Base-by-base conservation (phyloP, 1,140 invertebrate genomes). In the Watersipora subatra region DNA sequence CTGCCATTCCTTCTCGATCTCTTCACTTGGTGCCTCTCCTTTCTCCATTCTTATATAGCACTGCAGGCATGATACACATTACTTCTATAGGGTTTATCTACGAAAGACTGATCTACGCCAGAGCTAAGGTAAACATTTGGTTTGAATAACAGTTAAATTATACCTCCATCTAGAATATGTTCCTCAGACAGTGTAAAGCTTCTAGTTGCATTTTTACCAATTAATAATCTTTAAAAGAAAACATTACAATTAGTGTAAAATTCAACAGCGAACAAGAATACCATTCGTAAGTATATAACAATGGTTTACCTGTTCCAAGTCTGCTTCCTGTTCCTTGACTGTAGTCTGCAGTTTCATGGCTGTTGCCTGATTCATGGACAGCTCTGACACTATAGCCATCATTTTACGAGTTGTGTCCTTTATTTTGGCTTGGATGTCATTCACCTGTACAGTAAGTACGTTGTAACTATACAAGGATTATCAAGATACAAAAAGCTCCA, bases 361-460 rank as follows among this genome's bases (percentile, higher is more conserved):
- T 34, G 73, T 72, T 0, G 78, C 78, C 67, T 80, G 77, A 26
- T 78, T 73, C 76, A 81, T 80, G 24, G 78, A 78, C 56, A 81
- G 69, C 68, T 81, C 80, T 1, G 80, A 76, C 19, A 79, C 76
- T 61, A 73, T 67, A 0, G 78, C 75, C 78, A 79, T 80, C 76
- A 80, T 78, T 63, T 80, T 78, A 20, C 76, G 70, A 2, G 78
- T 80, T 3, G 70, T 70, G 28, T 75, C 72, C 66, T 79, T 80
- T 57, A 80, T 78, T 62, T 70, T 75, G 2, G 70, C 68, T 69
- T 80, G 78, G 1, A 78, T 64, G 55, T 72, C 72, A 70, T 80
- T 80, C 25, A 80, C 76, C 78, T 46, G 34, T 46, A 46, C n/a
- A 46, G 34, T 46, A 46, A 46, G 7, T n/a, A 46, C 25, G 22